phyloP scores from a whole-genome alignment of 2,888 invertebrate genomes.

The Druceiella hillmani region DNA sequence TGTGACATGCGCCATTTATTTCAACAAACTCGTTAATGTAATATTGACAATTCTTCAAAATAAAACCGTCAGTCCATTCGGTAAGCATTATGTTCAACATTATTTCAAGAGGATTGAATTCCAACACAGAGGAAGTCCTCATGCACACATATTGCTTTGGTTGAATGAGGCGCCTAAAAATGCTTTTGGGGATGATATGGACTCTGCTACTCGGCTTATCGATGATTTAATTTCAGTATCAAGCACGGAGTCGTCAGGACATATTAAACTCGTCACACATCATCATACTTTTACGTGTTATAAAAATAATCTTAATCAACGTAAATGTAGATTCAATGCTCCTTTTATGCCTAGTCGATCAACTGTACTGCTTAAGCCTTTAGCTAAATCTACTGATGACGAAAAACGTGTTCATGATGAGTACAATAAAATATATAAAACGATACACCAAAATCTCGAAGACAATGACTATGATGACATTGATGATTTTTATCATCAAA shows the following conservation, averaged over 20 bases:
- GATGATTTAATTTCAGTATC: constrained; percentile 24
- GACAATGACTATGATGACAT: constrained; percentile 16
- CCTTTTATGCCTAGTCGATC: no score
- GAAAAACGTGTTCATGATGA: no score
- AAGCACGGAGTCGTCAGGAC: constrained; percentile 16
- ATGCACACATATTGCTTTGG: constrained; percentile 26
- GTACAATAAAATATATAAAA: no score
- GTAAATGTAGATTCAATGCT: no score
- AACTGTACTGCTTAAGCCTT: no score
- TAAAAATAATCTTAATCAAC: no score
- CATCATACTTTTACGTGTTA: constrained; percentile 29
- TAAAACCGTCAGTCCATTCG: constrained; percentile 23
- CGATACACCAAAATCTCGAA: constrained; percentile 19
- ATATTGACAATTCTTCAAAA: constrained; percentile 21
- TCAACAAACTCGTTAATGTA: constrained; percentile 26
- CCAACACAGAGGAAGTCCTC: constrained; percentile 25
- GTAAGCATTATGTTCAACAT: constrained; percentile 23
- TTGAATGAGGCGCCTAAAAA: constrained; percentile 21
- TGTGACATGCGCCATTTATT: constrained; percentile 26
- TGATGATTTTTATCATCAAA: constrained; percentile 19
- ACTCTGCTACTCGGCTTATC: constrained; percentile 21
- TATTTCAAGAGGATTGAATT: constrained; percentile 28
- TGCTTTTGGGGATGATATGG: constrained; percentile 10
- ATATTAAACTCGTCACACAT: constrained; percentile 25
- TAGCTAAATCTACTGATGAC: no score